These are phyloP conservation scores for Ceriagrion tenellum DNA, from an alignment of 2,888 invertebrate genomes.

Conservation along the genomic window DNA sequence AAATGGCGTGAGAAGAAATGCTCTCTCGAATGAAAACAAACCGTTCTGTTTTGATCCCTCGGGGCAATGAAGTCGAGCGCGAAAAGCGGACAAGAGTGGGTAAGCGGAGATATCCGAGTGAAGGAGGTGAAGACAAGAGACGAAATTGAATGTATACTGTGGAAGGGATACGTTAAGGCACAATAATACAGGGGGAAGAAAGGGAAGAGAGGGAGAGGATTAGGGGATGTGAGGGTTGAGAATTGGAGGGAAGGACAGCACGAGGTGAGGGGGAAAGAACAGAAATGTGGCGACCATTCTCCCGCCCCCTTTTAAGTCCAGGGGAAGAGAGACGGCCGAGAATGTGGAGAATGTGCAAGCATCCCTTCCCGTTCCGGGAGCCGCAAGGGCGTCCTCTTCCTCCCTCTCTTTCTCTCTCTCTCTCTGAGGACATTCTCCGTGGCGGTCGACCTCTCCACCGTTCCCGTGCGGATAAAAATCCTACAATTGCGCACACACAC, in stretches of 20 bases:
- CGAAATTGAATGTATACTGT: not conserved
- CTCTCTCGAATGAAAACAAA: not conserved
- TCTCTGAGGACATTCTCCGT: not conserved
- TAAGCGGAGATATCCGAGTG: not conserved
- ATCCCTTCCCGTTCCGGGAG: not conserved
- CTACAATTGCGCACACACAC: not conserved
- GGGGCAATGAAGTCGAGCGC: not conserved
- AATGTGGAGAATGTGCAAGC: slow-evolving; percentile 43
- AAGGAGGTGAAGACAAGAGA: not conserved
- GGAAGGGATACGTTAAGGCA: not conserved
- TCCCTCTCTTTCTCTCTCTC: not conserved
- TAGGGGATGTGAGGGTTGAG: not conserved
- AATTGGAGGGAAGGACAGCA: not conserved
- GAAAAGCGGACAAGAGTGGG: not conserved
- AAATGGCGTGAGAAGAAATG: not conserved
- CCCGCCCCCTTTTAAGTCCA: not conserved
- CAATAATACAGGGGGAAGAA: too few species aligned
- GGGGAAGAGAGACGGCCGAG: slow-evolving; percentile 1
- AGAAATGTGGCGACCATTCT: not conserved
- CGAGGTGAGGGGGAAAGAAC: not conserved
- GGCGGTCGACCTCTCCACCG: not conserved
- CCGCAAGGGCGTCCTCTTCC: not conserved
- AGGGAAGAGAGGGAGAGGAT: not conserved
- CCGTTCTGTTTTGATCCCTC: not conserved
- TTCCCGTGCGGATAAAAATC: not conserved